phyloP scores from a whole-genome alignment of 2,888 invertebrate genomes.

The Tetragonula carbonaria region DNA sequence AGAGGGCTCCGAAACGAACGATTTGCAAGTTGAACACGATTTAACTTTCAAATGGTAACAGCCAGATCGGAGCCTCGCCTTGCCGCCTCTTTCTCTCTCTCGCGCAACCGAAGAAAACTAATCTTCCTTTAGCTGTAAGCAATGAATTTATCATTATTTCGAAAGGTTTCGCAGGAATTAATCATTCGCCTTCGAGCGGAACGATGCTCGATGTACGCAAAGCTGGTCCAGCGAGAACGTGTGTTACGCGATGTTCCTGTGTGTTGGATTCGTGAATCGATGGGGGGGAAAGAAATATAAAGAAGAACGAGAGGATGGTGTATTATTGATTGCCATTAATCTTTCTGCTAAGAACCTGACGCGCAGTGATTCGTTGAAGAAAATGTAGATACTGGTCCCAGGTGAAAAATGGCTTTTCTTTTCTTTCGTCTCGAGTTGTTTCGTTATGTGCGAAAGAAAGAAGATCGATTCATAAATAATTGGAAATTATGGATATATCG shows the following conservation, averaged over 20 bases:
- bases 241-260: conserved; percentile 9
- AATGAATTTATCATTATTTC: conserved; percentile 51
- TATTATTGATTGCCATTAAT: conserved; percentile 46
- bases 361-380: conserved; percentile 49
- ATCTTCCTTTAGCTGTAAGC: conserved; percentile 41
- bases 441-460: not conserved
- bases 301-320: conserved; percentile 8
- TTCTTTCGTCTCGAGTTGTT: not conserved
- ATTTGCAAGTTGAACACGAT: conserved; percentile 76
- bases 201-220: conserved; percentile 17
- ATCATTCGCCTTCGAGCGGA: conserved; percentile 13
- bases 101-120: conserved; percentile 43
- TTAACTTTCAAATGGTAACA: conserved; percentile 73
- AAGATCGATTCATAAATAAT: not conserved
- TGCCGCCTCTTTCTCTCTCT: conserved; percentile 29
- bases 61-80: conserved; percentile 39
- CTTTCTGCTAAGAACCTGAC: conserved; percentile 28
- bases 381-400: conserved; percentile 33
- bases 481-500: no score
- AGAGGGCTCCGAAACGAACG: conserved; percentile 54
- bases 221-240: conserved; percentile 10
- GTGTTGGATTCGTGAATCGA: conserved; percentile 13
- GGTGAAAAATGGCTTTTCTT: conserved; percentile 7
- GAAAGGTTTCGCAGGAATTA: conserved; percentile 34
- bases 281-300: not conserved